A percentile compares a stretch with the other conserved stretches of the same genome.
Conservation (phyloP, 2,113 vertebrate species). For the Xenotilapia leptura region DNA sequence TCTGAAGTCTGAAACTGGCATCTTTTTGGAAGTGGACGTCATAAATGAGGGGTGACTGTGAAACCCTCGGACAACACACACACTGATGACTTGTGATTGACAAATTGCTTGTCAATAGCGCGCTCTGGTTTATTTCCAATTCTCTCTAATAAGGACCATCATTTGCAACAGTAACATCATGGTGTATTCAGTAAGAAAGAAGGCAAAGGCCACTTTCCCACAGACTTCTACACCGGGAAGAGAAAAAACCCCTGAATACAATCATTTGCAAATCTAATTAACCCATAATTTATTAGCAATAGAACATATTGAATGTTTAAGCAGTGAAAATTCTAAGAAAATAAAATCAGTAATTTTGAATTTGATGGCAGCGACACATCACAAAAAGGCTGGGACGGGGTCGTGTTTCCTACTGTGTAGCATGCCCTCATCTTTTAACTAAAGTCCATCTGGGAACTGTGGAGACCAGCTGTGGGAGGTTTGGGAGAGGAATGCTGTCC, state of each 20-base stretch:
- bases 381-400: fast-evolving
- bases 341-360: neutral
- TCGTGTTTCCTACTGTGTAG: fast-evolving
- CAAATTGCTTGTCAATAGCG: neutral
- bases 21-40: neutral
- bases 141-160: neutral
- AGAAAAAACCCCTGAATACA: fast-evolving
- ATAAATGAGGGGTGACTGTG: fast-evolving
- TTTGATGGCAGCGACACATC: neutral
- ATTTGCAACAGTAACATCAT: neutral
- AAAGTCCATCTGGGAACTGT: neutral
- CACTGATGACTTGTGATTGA: neutral
- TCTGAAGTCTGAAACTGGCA: fast-evolving
- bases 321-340: neutral
- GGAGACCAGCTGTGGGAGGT: neutral
- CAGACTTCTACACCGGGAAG: neutral
- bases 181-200: neutral
- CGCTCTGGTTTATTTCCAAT: fast-evolving
- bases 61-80: neutral
- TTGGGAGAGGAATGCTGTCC: neutral
- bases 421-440: neutral
- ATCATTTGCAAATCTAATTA: neutral
- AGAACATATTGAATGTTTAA: neutral
- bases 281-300: neutral
- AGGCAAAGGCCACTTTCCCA: neutral